Evolutionary conservation across 2,113 vertebrate genomes (phyloP).

Genomic region (Caracal caracal): DNA sequence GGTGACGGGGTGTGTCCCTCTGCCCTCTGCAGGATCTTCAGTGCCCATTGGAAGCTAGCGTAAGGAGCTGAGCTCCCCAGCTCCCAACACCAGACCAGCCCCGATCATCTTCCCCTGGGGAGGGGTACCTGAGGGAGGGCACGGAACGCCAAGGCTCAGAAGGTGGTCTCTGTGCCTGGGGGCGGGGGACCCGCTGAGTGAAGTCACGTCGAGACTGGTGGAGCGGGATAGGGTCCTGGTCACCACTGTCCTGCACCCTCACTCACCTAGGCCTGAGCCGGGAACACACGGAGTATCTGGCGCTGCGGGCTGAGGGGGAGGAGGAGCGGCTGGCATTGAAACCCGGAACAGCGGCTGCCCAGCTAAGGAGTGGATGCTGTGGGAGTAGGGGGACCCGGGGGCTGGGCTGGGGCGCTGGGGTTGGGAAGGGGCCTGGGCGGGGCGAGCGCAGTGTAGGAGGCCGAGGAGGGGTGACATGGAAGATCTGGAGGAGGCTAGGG

Average conservation of each 20-base stretch:
- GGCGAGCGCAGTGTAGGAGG: background rate
- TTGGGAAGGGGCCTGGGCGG: accelerated
- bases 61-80: background rate
- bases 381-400: accelerated
- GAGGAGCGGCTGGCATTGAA: background rate
- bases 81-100: background rate
- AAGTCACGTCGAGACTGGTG: background rate
- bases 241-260: background rate
- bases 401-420: background rate
- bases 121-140: background rate
- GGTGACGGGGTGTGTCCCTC: background rate
- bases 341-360: accelerated
- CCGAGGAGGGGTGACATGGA: too few relatives aligned
- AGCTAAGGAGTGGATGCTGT: accelerated
- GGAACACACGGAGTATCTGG: background rate
- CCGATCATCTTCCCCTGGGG: background rate
- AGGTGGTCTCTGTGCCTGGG: background rate
- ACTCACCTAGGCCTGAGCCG: background rate
- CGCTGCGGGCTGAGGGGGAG: background rate
- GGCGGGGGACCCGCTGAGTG: background rate
- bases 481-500: too few relatives aligned
- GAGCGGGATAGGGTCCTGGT: background rate
- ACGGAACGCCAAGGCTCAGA: background rate
- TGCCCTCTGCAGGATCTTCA: background rate
- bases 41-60: background rate